phyloP scores from a whole-genome alignment of 2,888 invertebrate species.

The Eristalis tenax region DNA sequence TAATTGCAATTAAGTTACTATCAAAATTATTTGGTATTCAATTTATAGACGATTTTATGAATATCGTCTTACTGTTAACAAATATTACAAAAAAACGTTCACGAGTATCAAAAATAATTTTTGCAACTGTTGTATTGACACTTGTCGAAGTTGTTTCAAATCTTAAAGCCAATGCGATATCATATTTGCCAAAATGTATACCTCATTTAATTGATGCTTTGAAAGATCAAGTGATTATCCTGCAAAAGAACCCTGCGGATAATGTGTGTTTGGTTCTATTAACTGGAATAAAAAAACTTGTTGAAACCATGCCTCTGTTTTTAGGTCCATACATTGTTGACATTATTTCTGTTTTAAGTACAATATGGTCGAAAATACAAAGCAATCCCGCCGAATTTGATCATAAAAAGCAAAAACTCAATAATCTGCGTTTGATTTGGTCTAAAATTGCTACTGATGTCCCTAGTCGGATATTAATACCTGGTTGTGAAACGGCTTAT shows the following conservation, averaged over 20 bases:
- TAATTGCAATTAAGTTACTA: conserved; percentile 91
- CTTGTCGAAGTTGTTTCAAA: conserved; percentile 86
- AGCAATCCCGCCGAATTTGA: conserved; percentile 76
- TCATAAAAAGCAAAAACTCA: conserved; percentile 83
- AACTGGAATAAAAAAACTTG: conserved; percentile 90
- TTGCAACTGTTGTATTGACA: conserved; percentile 89
- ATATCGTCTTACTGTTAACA: conserved; percentile 86
- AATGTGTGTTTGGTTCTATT: conserved; percentile 82
- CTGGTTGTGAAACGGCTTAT: conserved; percentile 87
- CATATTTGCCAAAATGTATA: conserved; percentile 89
- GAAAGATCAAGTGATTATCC: conserved; percentile 84
- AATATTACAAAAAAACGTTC: conserved; percentile 79
- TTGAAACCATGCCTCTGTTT: conserved; percentile 91
- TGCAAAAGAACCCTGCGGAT: conserved; percentile 76
- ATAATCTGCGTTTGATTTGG: conserved; percentile 85
- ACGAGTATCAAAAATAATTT: conserved; percentile 80
- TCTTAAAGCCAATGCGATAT: conserved; percentile 88
- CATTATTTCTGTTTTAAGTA: conserved; percentile 85
- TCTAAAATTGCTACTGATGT: conserved; percentile 87
- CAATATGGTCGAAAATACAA: conserved; percentile 82
- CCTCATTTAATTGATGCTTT: conserved; percentile 87
- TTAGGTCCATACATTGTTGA: conserved; percentile 92
- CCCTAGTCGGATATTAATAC: conserved; percentile 89
- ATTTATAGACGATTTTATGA: conserved; percentile 87
- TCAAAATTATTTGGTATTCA: conserved; percentile 87